These are phyloP conservation scores for Orthonyx spaldingii DNA, from an alignment of 2,113 vertebrate genomes.

Conservation along the genomic window DNA sequence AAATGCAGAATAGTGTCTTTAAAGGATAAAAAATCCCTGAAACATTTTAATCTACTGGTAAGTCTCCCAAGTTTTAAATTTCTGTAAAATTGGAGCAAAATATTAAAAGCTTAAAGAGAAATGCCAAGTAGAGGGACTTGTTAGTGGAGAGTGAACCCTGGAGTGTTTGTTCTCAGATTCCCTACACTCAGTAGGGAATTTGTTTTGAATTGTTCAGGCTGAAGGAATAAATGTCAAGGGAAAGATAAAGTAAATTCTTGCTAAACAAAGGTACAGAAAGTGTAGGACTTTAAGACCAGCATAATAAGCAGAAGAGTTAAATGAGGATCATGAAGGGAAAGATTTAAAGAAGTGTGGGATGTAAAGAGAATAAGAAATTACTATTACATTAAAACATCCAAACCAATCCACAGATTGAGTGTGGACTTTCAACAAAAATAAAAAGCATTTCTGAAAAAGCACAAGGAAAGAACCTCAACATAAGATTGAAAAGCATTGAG, in stretches of 20 bases:
- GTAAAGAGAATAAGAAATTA: conserved; percentile 4
- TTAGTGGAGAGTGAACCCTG: neutral
- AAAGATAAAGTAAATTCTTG: conserved; percentile 15
- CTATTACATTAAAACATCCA: neutral
- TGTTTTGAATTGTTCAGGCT: conserved; percentile 14
- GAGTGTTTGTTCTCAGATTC: conserved; percentile 17
- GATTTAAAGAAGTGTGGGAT: neutral
- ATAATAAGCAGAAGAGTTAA: neutral
- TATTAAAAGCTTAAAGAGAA: neutral
- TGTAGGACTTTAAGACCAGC: neutral
- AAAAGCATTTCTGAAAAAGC: neutral
- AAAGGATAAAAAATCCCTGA: neutral
- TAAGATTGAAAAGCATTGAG: neutral
- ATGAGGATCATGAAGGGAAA: neutral
- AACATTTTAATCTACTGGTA: neutral
- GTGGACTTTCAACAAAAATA: neutral
- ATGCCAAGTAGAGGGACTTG: neutral
- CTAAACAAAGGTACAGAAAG: neutral
- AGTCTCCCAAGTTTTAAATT: neutral
- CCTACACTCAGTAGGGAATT: neutral
- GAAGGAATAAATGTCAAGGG: neutral
- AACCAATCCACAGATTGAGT: neutral
- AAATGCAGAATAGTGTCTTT: neutral
- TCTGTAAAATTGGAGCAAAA: neutral
- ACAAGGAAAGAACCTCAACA: neutral